Base-by-base conservation (phyloP, 2,888 invertebrate genomes). In the Adelognathus sp. region DNA sequence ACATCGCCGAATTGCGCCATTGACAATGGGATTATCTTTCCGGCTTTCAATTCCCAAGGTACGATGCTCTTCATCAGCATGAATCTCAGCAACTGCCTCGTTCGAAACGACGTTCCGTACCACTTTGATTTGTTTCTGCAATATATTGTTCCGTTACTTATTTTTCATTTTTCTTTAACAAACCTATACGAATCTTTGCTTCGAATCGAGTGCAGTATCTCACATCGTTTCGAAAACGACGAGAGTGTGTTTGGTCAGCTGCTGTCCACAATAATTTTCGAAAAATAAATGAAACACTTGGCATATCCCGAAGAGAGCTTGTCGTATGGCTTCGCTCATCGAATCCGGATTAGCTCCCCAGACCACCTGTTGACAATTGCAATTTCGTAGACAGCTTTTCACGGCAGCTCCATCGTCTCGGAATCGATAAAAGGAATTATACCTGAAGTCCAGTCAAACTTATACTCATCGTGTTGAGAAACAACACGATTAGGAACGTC, bases 21-120 rank as follows among this genome's bases (percentile, higher is more conserved):
- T 16, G 79, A 79, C 79, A 79, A 71, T 1, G 70, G 46, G 16
- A 67, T n/a, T n/a, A 79, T 44, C 50, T 75, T 79, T 0, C 75
- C 79, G 2, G 75, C 79, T 50, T 66, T 79, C 46, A 79, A 33
- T 31, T 61, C 61, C 71, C 79, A 79, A 27, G 79, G 66, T 41
- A 52, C 54, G 11, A 46, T 24, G 39, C 52, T 75, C 21, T 66
- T 54, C 61, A 79, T 67, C 14, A 54, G 33, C n/a, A 79, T 61
- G 5, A 74, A 29, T 27, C 39, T 61, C 16, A 79, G 9, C 36
- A 75, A 75, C n/a, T 41, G 71, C 61, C 71, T 75, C 3, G 66
- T n/a, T 4, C n/a, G 27, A 9, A 66, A 1, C 7, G 79, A 66
- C 2, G 64, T 56, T 44, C 16, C 61, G 44, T 79, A 79, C 79